Conservation (phyloP, 2,113 vertebrate genomes). For the Salvelinus alpinus region DNA sequence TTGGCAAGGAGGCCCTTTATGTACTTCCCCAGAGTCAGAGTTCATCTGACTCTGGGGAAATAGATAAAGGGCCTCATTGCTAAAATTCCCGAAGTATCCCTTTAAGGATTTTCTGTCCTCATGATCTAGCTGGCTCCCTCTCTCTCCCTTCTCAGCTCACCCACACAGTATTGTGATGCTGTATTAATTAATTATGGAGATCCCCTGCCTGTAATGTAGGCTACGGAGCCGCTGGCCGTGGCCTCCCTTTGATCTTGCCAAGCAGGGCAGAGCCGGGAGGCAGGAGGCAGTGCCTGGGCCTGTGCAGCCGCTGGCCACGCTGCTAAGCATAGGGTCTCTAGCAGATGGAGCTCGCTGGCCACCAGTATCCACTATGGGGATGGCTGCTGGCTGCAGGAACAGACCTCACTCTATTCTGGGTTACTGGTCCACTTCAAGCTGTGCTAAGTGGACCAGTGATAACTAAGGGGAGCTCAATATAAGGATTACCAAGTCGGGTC, state of each 20-base stretch:
- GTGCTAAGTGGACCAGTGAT: background rate
- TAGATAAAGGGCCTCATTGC: no score
- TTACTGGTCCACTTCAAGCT: background rate
- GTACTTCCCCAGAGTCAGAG: no score
- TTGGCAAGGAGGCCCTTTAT: no score
- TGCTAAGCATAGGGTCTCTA: constrained; percentile 37
- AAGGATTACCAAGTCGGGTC: background rate
- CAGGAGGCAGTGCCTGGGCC: constrained; percentile 39
- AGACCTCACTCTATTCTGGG: background rate
- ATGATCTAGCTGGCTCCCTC: constrained; percentile 15
- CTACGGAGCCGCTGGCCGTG: constrained; percentile 45
- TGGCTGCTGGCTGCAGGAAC: background rate
- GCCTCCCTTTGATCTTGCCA: constrained; percentile 46
- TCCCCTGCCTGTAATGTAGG: constrained; percentile 53
- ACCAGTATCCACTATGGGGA: background rate
- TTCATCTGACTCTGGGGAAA: no score
- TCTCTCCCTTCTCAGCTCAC: constrained; percentile 22
- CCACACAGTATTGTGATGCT: constrained; percentile 36
- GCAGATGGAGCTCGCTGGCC: constrained; percentile 57
- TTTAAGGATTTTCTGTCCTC: constrained; percentile 26
- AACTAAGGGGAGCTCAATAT: background rate
- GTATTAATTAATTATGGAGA: constrained; percentile 63
- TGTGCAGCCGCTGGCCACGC: background rate
- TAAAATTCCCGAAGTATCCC: no score
- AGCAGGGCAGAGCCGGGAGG: constrained; percentile 56